Evolutionary conservation across 1,140 invertebrate species (phyloP).

Genomic region (Drosophila pachea): DNA sequence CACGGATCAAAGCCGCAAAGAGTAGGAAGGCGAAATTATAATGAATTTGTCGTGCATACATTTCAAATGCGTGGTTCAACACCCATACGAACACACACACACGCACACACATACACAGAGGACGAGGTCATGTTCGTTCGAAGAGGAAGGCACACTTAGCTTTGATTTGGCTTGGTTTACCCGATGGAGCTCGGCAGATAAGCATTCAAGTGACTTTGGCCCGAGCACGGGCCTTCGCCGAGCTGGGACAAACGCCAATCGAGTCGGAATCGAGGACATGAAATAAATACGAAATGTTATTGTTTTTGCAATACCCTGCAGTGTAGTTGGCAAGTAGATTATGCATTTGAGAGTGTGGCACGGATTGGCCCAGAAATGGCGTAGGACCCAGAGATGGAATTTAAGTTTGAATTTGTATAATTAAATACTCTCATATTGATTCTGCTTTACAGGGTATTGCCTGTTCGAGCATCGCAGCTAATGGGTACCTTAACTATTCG

Average conservation of each 20-base stretch:
- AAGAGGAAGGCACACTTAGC: conserved; percentile 14
- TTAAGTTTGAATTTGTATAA: no score
- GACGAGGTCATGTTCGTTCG: background rate
- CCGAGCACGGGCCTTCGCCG: conserved; percentile 28
- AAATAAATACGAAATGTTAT: conserved; percentile 54
- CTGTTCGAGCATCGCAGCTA: no score
- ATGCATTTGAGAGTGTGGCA: no score
- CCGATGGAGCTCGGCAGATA: conserved; percentile 57
- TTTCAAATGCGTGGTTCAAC: conserved; percentile 38
- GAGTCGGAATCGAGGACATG: conserved; percentile 36
- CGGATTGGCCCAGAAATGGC: no score
- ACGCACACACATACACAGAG: conserved; percentile 6
- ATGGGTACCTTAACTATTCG: no score
- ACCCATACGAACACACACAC: conserved; percentile 36
- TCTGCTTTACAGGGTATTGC: background rate
- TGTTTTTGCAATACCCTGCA: conserved; percentile 24
- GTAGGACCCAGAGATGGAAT: no score
- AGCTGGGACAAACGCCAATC: conserved; percentile 22
- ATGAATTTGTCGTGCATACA: conserved; percentile 72
- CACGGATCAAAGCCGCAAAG: conserved; percentile 53
- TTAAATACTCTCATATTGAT: no score
- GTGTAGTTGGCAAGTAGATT: no score
- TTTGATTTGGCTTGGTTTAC: conserved; percentile 62
- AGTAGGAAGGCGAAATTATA: conserved; percentile 54
- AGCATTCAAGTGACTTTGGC: conserved; percentile 68